Evolutionary conservation across 2,888 invertebrate genomes (phyloP), one percentile per base, ranked within the genome.

Genomic region (Diaphora mendica): DNA sequence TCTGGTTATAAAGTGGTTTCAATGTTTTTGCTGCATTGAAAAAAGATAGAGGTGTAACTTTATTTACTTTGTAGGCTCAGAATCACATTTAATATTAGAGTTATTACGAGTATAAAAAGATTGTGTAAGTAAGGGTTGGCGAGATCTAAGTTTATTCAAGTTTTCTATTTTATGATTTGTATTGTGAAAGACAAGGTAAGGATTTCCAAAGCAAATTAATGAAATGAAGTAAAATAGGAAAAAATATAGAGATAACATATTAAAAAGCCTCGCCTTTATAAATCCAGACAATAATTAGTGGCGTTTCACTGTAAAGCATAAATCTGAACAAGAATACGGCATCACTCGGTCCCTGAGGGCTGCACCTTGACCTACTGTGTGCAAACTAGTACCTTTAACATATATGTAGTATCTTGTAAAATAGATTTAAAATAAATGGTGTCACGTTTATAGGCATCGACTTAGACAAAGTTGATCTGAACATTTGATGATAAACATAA

Each of bases 401-500:
- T 51, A 33, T 70, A 68, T 51, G n/a, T 70, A 44, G 44, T n/a
- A 13, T n/a, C 13, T 26, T 20, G 2, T 17, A n/a, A 55, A 73
- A 69, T 26, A 20, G 59, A 62, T 74, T 35, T 48, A 23, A 70
- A 68, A 67, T 70, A 65, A 26, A 51, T 33, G 26, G 35, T 48
- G 8, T 33, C 15, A 44, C 42, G 44, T 35, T 64, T 51, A 5
- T 39, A 26, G 55, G 26, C 30, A 26, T 15, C 15, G 26, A 44
- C n/a, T 33, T 20, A 48, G 15, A 39, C 5, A 51, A 33, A 62
- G 73, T 33, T 66, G 69, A 72, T 79, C 75, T 73, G 74, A 76
- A 74, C 55, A 71, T 84, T 72, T 90, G 90, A 91, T 91, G 89
- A 88, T 91, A 88, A 91, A 89, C 89, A 89, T 92, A 94, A 94